Evolutionary conservation across 92 coral and sea anemone genomes (phyloP).

Genomic region (Palythoa heliodiscus): DNA sequence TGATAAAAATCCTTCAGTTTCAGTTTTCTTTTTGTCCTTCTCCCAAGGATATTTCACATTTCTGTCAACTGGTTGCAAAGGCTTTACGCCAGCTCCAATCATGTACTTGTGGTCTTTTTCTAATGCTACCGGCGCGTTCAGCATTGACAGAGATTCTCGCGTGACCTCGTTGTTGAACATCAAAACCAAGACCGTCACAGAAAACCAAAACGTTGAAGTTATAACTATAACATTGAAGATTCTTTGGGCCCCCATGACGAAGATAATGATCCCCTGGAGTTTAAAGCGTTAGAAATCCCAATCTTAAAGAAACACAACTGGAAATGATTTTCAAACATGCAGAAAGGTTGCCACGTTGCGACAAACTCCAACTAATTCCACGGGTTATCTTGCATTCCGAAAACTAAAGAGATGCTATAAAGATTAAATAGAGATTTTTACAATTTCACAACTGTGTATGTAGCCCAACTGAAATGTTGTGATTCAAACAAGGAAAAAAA

Average conservation of each 20-base stretch:
- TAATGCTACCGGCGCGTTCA: slow-evolving; percentile 83
- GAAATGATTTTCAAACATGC: slow-evolving; percentile 25
- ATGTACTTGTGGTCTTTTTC: slow-evolving; percentile 85
- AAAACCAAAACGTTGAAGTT: slow-evolving; percentile 96
- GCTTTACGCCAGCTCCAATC: slow-evolving; percentile 90
- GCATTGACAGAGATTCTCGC: slow-evolving; percentile 92
- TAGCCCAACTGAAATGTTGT: neutral
- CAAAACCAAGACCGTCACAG: slow-evolving; percentile 87
- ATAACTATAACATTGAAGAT: slow-evolving; percentile 85
- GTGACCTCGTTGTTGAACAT: slow-evolving; percentile 93
- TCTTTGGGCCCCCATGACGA: slow-evolving; percentile 71
- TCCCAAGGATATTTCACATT: slow-evolving; percentile 99
- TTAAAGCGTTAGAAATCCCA: neutral
- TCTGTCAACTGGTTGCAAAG: slow-evolving; percentile 79
- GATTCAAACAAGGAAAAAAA: neutral
- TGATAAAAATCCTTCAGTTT: slow-evolving; percentile 59
- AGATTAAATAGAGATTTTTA: neutral
- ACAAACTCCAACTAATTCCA: neutral
- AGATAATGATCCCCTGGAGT: slow-evolving; percentile 5
- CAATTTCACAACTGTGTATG: neutral
- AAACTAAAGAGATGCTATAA: neutral
- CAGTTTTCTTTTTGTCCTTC: slow-evolving; percentile 45
- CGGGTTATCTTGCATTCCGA: neutral
- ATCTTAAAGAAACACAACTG: neutral
- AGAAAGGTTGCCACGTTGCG: slow-evolving; percentile 37